Conservation (phyloP, 2,797 vertebrate genomes). For the Smutsia gigantea region DNA sequence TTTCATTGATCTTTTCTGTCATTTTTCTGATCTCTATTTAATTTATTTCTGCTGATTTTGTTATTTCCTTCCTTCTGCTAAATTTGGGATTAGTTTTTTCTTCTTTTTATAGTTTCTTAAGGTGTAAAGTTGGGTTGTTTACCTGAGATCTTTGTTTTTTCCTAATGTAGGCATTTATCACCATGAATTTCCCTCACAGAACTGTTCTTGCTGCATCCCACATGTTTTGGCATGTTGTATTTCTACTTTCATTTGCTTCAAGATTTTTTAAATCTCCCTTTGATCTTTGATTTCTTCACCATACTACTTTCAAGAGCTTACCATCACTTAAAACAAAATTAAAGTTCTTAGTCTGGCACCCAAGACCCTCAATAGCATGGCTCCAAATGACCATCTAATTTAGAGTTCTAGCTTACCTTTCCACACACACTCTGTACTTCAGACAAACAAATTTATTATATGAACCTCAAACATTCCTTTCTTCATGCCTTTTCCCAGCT, state of each 20-base stretch:
- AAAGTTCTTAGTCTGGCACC: neutral
- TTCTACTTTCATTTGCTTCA: neutral
- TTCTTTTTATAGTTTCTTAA: constrained; percentile 21
- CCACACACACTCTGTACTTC: neutral
- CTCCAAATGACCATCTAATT: neutral
- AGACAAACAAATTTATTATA: neutral
- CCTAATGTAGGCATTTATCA: neutral
- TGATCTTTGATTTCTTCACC: neutral
- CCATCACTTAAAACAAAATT: neutral
- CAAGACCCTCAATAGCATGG: neutral
- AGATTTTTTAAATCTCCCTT: neutral
- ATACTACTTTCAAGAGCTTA: neutral
- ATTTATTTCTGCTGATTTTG: neutral
- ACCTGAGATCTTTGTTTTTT: neutral
- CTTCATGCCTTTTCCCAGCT: neutral
- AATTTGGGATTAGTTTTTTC: neutral
- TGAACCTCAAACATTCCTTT: neutral
- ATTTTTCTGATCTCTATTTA: neutral
- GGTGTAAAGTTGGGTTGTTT: neutral
- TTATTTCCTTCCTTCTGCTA: neutral
- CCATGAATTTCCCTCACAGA: neutral
- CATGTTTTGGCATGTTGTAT: neutral
- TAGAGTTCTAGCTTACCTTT: neutral
- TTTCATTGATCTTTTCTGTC: neutral
- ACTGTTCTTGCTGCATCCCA: neutral